Base-by-base conservation (phyloP, 1,140 invertebrate species). In the Trichonephila clavata region DNA sequence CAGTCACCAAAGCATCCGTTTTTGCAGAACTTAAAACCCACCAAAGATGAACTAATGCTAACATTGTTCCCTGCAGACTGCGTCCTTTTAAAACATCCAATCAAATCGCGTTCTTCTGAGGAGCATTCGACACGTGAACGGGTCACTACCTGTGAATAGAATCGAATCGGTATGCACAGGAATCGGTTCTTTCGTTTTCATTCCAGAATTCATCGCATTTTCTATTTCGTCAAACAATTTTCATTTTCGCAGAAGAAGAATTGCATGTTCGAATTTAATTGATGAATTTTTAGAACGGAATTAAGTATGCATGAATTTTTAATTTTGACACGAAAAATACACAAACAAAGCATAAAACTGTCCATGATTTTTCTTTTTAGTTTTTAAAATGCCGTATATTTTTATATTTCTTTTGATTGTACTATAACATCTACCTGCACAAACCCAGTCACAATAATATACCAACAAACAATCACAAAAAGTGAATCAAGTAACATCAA, bases 51-150 rank as follows among this genome's bases (percentile, higher is more conserved):
- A 6, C 14, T 6, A 21, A 83, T n/a, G 1, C 20, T 20, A 83
- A 83, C 68, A 57, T 21, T 43, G 24, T 57, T 83, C 43, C 43
- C 5, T 0, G 43, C 43, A 50, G 43, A 50, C 8, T 6, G 43
- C 8, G 1, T 0, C 5, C 6, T 77, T 77, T 43, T 57, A 18
- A 77, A 77, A 32, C 27, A 77, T 77, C 68, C 14, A 20, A 32
- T 27, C 39, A 16, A 2, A 43, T 16, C 27, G 0, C 77, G 32
- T 81, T 21, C 77, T 59, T 39, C 43, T 83, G 20, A 83, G 21
- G 81, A 83, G 50, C 21, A 83, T 20, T 57, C n/a, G 81, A 83
- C 81, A 83, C 81, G 81, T 83, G 81, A 83, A 83, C 2, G n/a
- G 81, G 7, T 39, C 50, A 83, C 57, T 83, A 83, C 39, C 18